Evolutionary conservation across 2,888 invertebrate species (phyloP).

Genomic region (Lutraria lutraria): DNA sequence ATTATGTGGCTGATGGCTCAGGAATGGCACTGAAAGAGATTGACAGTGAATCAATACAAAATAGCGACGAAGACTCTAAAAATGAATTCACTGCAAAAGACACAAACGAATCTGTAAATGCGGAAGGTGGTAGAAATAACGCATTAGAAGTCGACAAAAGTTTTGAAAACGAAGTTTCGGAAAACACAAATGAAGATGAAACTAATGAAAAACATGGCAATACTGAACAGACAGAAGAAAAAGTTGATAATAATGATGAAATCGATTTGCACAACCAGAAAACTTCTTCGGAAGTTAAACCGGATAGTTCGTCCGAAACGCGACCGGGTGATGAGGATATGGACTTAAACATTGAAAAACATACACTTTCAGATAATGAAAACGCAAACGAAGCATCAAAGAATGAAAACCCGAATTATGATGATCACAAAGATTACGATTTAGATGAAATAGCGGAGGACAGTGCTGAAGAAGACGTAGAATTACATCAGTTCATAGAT

Average conservation of each 20-base stretch:
- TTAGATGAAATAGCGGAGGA: constrained; percentile 48
- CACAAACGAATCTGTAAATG: background rate
- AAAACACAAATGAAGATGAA: background rate
- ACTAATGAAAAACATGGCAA: background rate
- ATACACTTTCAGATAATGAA: background rate
- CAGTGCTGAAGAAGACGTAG: constrained; percentile 50
- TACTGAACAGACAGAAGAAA: constrained; percentile 5
- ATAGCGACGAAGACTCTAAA: background rate
- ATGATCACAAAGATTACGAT: background rate
- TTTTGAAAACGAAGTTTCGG: background rate
- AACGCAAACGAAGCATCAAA: constrained; percentile 9
- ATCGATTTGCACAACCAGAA: background rate
- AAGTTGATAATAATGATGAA: background rate
- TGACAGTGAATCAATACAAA: constrained; percentile 25
- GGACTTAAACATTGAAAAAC: background rate
- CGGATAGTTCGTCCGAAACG: background rate
- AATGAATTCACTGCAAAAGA: background rate
- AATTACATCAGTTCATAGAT: constrained; percentile 46
- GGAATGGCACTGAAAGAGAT: constrained; percentile 47
- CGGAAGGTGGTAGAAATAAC: background rate
- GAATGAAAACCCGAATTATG: background rate
- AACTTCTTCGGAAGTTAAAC: background rate
- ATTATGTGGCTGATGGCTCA: constrained; percentile 41
- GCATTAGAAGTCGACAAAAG: background rate
- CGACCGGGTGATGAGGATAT: background rate